Conservation (phyloP, 2,797 vertebrate species). For the Syncerus caffer region DNA sequence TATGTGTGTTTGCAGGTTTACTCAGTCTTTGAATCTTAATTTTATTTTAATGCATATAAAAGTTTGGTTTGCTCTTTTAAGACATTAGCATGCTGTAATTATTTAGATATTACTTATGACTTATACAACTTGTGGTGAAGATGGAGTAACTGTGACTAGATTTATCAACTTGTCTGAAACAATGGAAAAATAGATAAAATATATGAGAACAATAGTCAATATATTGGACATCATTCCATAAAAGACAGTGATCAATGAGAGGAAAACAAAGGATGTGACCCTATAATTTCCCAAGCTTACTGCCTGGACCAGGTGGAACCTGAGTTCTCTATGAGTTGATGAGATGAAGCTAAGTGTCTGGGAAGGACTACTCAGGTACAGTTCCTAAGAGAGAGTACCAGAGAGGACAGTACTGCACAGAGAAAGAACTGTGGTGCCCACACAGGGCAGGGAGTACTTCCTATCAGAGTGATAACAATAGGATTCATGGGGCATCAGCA, state of each 20-base stretch:
- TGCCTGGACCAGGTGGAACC: background rate
- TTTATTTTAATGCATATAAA: background rate
- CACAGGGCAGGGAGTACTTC: background rate
- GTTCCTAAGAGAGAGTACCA: background rate
- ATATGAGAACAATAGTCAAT: background rate
- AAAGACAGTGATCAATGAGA: background rate
- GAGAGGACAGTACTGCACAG: background rate
- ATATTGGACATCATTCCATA: background rate
- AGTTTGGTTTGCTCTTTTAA: background rate
- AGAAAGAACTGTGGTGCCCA: background rate
- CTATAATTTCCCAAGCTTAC: background rate
- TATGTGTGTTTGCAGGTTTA: background rate
- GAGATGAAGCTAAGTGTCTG: background rate
- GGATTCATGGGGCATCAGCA: background rate
- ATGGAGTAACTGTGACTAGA: background rate
- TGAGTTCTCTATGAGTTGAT: background rate
- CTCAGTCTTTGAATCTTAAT: background rate
- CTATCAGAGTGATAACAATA: background rate
- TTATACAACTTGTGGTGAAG: background rate
- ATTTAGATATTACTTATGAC: background rate
- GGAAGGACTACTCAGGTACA: background rate
- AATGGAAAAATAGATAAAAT: background rate
- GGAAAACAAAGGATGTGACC: background rate
- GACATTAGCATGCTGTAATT: background rate
- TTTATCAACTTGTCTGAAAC: background rate